Evolutionary conservation across 2,888 invertebrate species (phyloP).

Genomic region (Muscina levida): DNA sequence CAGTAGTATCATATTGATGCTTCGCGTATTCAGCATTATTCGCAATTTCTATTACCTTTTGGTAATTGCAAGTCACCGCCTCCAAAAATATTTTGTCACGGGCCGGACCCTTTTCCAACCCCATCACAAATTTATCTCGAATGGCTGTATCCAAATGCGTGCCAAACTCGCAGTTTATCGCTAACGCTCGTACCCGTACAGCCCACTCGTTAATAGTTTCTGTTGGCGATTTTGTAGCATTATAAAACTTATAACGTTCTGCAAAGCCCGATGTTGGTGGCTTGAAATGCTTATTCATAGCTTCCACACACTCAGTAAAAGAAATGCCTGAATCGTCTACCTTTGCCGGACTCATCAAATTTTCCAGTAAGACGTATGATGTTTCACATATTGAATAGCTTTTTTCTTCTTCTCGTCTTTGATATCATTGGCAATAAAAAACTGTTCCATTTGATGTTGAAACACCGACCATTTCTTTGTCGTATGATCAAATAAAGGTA

Average conservation of each 20-base stretch:
- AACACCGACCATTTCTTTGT: constrained; percentile 55
- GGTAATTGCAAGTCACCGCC: constrained; percentile 39
- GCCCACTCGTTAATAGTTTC: constrained; percentile 64
- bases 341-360: constrained; percentile 51
- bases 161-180: constrained; percentile 52
- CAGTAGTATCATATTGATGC: constrained; percentile 50
- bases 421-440: constrained; percentile 53
- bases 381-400: constrained; percentile 53
- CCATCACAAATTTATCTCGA: constrained; percentile 59
- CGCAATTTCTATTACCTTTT: constrained; percentile 56
- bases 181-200: constrained; percentile 61
- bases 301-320: constrained; percentile 38
- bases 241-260: constrained; percentile 64
- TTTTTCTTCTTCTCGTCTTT: constrained; percentile 48
- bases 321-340: constrained; percentile 44
- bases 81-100: constrained; percentile 64
- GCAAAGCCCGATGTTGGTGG: constrained; percentile 63
- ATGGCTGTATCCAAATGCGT: constrained; percentile 42
- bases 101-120: constrained; percentile 55
- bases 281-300: constrained; percentile 59
- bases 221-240: constrained; percentile 46
- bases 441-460: constrained; percentile 49
- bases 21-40: constrained; percentile 51
- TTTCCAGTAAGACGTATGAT: constrained; percentile 53
- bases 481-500: constrained; percentile 54